Conservation (phyloP, 2,797 vertebrate species). For the Microctenopoma stevenorrisi region DNA sequence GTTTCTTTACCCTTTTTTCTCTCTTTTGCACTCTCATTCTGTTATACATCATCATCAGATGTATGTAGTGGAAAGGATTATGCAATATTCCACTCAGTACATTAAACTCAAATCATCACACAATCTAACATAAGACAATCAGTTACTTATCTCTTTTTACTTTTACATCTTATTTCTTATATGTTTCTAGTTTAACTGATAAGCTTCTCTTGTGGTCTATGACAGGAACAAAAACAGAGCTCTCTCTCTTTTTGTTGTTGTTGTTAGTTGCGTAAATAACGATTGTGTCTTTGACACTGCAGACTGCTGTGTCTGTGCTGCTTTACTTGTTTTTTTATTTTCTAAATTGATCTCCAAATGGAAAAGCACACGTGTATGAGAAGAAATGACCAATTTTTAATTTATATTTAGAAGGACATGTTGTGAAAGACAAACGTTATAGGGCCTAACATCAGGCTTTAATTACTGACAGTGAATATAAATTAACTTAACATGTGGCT, state of each 20-base stretch:
- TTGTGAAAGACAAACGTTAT: background rate
- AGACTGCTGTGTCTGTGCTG: background rate
- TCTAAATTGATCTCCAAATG: background rate
- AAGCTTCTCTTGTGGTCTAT: conserved; percentile 3
- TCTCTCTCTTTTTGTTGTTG: too few relatives aligned
- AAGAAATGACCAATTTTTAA: background rate
- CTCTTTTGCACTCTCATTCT: background rate
- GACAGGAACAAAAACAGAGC: conserved; percentile 17
- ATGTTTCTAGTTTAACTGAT: conserved; percentile 21
- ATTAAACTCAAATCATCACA: conserved; percentile 5
- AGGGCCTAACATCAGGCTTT: background rate
- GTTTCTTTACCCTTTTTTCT: background rate
- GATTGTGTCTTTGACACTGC: background rate
- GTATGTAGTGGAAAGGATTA: background rate
- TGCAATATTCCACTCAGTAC: background rate
- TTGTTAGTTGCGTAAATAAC: too few relatives aligned
- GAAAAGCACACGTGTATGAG: background rate
- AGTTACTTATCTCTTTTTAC: too few relatives aligned
- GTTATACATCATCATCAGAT: background rate
- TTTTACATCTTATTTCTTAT: too few relatives aligned
- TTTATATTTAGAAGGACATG: background rate
- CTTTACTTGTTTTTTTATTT: background rate
- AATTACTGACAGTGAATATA: background rate
- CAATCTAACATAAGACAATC: background rate
- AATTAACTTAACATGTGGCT: conserved; percentile 8